These are phyloP conservation scores for Germaria angustata DNA, from an alignment of 2,888 invertebrate species.

Conservation along the genomic window DNA sequence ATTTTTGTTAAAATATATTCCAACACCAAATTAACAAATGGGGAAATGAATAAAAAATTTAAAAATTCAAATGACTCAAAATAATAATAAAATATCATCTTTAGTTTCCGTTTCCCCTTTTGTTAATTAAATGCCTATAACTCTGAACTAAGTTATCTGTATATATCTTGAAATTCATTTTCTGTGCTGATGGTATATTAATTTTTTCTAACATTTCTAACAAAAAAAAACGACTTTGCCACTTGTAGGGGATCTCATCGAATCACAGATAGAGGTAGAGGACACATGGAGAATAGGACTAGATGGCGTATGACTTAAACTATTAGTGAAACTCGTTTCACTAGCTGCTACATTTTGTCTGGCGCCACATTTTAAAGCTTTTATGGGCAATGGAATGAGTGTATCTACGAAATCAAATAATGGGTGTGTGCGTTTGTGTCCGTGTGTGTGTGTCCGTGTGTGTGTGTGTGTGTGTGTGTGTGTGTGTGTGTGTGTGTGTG, in stretches of 20 bases:
- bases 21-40: too few relatives aligned
- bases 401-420: slow-evolving; percentile 42
- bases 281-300: slow-evolving; percentile 8
- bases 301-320: slow-evolving; percentile 51
- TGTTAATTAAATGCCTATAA: too few relatives aligned
- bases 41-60: too few relatives aligned
- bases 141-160: too few relatives aligned
- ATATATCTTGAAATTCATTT: too few relatives aligned
- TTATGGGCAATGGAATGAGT: slow-evolving; percentile 36
- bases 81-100: too few relatives aligned
- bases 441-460: background rate
- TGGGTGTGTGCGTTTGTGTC: background rate
- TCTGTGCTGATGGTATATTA: too few relatives aligned
- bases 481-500: background rate
- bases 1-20: too few relatives aligned
- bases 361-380: slow-evolving; percentile 67
- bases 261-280: slow-evolving; percentile 1
- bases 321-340: slow-evolving; percentile 54
- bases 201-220: too few relatives aligned
- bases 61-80: too few relatives aligned
- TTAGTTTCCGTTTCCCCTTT: too few relatives aligned
- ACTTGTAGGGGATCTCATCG: background rate
- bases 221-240: too few relatives aligned
- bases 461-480: background rate
- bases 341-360: slow-evolving; percentile 62